These are phyloP conservation scores for Lepidurus couesii DNA, from an alignment of 1,140 invertebrate species.

Conservation along the genomic window DNA sequence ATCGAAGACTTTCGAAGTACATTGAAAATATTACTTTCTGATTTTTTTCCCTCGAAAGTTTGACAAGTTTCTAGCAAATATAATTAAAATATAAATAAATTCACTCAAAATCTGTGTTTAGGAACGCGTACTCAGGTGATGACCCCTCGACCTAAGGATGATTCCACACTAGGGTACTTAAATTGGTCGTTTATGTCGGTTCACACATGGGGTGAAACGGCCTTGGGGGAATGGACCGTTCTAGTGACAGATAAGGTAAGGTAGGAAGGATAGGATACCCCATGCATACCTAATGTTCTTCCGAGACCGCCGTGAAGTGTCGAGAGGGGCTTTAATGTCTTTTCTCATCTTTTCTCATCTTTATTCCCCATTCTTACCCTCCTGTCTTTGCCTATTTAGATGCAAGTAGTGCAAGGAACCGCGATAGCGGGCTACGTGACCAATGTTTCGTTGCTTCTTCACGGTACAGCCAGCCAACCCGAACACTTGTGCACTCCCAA, in stretches of 20 bases:
- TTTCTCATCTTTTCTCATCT: neutral
- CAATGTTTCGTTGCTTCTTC: constrained; percentile 54
- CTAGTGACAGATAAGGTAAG: constrained; percentile 56
- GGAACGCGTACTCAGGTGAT: constrained; percentile 66
- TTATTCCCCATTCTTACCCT: constrained; percentile 9
- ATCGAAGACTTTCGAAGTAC: too few species aligned
- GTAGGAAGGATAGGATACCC: constrained; percentile 12
- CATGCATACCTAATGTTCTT: neutral
- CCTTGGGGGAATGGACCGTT: constrained; percentile 67
- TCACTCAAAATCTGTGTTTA: constrained; percentile 43
- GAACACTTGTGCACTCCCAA: constrained; percentile 52
- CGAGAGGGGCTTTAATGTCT: constrained; percentile 3
- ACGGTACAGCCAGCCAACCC: constrained; percentile 62
- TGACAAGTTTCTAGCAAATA: too few species aligned
- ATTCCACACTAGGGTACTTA: constrained; percentile 62
- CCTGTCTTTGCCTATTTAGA: constrained; percentile 26
- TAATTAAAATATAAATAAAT: constrained; percentile 41
- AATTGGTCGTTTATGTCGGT: constrained; percentile 87
- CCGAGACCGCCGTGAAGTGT: neutral
- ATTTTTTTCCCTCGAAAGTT: too few species aligned
- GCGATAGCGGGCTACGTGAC: constrained; percentile 43
- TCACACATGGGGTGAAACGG: constrained; percentile 84
- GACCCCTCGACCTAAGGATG: constrained; percentile 61
- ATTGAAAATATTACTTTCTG: too few species aligned
- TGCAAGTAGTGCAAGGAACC: constrained; percentile 30